Evolutionary conservation across 2,888 invertebrate species (phyloP).

Genomic region (Sarcophaga rosellei): DNA sequence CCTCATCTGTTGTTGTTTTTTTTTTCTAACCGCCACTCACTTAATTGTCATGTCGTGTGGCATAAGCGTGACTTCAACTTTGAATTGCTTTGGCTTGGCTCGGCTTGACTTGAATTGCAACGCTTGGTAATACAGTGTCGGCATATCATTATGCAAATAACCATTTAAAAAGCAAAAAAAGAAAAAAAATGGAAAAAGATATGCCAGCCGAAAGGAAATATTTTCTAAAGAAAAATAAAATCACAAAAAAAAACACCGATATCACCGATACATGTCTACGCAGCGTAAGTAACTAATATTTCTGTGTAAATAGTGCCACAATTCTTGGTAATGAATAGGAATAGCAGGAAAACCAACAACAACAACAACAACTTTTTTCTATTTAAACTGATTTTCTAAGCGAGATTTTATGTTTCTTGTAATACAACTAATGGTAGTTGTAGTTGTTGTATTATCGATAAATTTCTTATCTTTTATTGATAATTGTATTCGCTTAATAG

Average conservation of each 20-base stretch:
- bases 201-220: neutral
- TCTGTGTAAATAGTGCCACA: no score
- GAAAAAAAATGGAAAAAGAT: neutral
- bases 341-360: no score
- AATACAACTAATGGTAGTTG: neutral
- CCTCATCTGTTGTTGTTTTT: conserved; percentile 6
- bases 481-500: neutral
- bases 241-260: neutral
- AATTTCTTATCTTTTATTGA: neutral
- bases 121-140: conserved; percentile 14
- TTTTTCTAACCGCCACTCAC: conserved; percentile 5
- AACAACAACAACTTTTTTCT: no score
- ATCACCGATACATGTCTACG: neutral
- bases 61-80: conserved; percentile 68
- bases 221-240: conserved; percentile 37
- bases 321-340: no score
- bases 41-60: conserved; percentile 67
- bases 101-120: neutral
- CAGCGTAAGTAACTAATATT: neutral
- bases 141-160: conserved; percentile 60
- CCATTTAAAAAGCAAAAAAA: neutral
- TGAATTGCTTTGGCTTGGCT: conserved; percentile 35
- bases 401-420: neutral
- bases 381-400: neutral
- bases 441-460: neutral